Percentiles rank a stretch among this genome's conserved stretches.
These are phyloP conservation scores for Homarus gammarus DNA, from an alignment of 2,888 invertebrate species.

Conservation along the genomic window DNA sequence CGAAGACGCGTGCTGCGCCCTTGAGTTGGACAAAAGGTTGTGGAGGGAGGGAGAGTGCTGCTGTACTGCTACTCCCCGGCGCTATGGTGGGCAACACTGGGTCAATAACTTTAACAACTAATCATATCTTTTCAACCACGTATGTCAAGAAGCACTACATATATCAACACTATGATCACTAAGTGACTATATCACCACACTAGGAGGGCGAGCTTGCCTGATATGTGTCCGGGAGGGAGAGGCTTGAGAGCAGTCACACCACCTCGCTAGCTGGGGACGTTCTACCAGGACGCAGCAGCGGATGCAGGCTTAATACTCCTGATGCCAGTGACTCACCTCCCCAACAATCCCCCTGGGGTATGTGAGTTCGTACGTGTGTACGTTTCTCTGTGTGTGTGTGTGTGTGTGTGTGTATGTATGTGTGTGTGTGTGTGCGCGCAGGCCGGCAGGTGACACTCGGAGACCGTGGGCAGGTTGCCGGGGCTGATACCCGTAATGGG, in stretches of 20 bases:
- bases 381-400: not conserved
- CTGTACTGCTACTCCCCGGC: not conserved
- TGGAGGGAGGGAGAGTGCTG: not conserved
- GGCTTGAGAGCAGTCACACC: not conserved
- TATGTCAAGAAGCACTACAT: not conserved
- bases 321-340: constrained; percentile 1
- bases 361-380: not conserved
- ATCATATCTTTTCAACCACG: not conserved
- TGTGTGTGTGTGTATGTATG: constrained; percentile 1
- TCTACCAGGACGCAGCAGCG: not conserved
- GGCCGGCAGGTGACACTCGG: not conserved
- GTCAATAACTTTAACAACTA: not conserved
- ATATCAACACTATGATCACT: not conserved
- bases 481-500: constrained; percentile 6
- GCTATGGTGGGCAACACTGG: constrained; percentile 16
- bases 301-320: constrained; percentile 10
- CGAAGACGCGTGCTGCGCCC: too few relatives aligned
- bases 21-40: not conserved
- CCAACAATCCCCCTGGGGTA: constrained; percentile 1
- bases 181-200: not conserved
- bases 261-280: not conserved
- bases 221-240: not conserved
- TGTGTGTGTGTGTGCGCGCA: constrained; percentile 17
- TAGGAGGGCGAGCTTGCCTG: not conserved
- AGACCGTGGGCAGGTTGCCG: constrained; percentile 4